Base-by-base conservation (phyloP, 2,797 vertebrate species). In the Myripristis jacobus region DNA sequence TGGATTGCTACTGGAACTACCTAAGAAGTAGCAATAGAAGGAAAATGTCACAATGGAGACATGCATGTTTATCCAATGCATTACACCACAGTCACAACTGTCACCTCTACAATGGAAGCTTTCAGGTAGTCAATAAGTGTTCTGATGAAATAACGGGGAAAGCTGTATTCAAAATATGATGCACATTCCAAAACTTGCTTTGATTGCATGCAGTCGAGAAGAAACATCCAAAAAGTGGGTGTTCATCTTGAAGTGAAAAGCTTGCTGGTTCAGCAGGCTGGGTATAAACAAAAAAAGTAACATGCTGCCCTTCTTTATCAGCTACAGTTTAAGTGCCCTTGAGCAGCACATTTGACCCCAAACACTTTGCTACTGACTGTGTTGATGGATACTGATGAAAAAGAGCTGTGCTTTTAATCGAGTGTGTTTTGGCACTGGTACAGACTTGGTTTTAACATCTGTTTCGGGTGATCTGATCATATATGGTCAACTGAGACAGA, bases 131-230 rank as follows among this genome's bases (percentile, higher is more conserved):
- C 6, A 29, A 29, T 3, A 29, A 29, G n/a, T n/a, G n/a, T n/a
- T n/a, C n/a, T n/a, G n/a, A n/a, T 31, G 12, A 46, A 31, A 34
- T n/a, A 25, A 16, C 8, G 29, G 38, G 36, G 43, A 7, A 44
- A 52, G 29, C 1, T 18, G 10, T 21, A 10, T 27, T 21, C 2
- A 51, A 59, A 70, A 59, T n/a, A 27, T 25, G 2, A 5, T 19
- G 19, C n/a, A 34, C 68, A 80, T 83, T 80, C 79, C 69, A 66
- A 63, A 44, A 47, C 51, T 8, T 13, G 41, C 1, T 10, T 73
- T 51, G 24, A 46, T 3, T 44, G 2, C 46, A 57, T 48, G 29
- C 55, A 31, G 15, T 18, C 47, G 21, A 24, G 15, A 3, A 16
- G 38, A 24, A 66, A 61, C 60, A 54, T 27, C n/a, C 5, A 25